A percentile compares a stretch with the other conserved stretches of the same genome.
phyloP scores from a whole-genome alignment of 2,113 vertebrate genomes.

The Phalacrocorax pelagicus region DNA sequence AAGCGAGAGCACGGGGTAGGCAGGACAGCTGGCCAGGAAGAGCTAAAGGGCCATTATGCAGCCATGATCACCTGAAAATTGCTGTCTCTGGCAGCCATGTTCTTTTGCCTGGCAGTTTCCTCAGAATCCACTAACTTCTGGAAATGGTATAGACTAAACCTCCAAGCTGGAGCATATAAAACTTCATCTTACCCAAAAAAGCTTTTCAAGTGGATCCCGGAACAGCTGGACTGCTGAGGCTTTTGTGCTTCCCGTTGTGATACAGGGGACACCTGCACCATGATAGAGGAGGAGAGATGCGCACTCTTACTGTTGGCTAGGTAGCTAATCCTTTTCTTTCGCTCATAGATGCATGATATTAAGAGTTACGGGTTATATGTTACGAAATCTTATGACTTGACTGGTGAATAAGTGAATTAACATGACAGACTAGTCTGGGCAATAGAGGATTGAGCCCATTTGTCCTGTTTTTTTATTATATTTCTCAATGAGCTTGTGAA shows the following conservation, averaged over 20 bases:
- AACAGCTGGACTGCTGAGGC: neutral
- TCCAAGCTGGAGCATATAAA: neutral
- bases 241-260: neutral
- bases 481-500: neutral
- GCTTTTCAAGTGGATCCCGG: neutral
- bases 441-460: neutral
- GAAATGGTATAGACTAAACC: neutral
- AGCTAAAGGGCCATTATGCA: neutral
- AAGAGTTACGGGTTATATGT: neutral
- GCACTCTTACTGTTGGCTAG: neutral
- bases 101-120: neutral
- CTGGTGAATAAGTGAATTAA: neutral
- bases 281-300: neutral
- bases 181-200: neutral
- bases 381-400: neutral
- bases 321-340: neutral
- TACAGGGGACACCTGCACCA: neutral
- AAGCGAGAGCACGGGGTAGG: neutral
- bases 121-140: neutral
- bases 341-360: neutral
- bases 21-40: neutral
- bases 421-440: neutral
- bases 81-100: neutral
- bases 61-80: neutral
- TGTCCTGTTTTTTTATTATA: neutral